phyloP scores from a whole-genome alignment of 2,888 invertebrate species.

The Apoda limacodes region DNA sequence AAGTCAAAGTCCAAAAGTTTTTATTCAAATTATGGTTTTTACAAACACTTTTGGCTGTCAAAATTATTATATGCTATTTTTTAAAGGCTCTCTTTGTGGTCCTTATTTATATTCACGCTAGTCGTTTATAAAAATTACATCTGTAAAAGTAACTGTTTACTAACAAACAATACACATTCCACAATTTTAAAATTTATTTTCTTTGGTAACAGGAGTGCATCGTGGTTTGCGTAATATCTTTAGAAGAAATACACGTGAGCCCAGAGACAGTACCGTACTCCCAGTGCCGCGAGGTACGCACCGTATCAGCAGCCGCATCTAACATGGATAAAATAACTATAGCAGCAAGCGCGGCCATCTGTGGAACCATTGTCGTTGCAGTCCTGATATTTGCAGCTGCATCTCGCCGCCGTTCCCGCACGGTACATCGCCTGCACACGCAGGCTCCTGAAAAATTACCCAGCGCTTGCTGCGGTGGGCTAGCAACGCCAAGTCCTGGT shows the following conservation, averaged over 20 bases:
- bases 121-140: too few relatives aligned
- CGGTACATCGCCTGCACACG: slow-evolving; percentile 79
- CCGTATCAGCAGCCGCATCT: slow-evolving; percentile 83
- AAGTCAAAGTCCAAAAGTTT: too few relatives aligned
- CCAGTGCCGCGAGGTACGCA: slow-evolving; percentile 91
- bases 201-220: slow-evolving; percentile 82
- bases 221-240: slow-evolving; percentile 91
- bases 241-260: slow-evolving; percentile 89
- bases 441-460: slow-evolving; percentile 79
- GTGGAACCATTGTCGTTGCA: slow-evolving; percentile 90
- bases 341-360: slow-evolving; percentile 92
- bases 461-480: slow-evolving; percentile 80
- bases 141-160: too few relatives aligned
- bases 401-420: slow-evolving; percentile 81
- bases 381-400: slow-evolving; percentile 92
- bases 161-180: too few relatives aligned
- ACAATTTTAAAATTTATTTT: too few relatives aligned
- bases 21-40: too few relatives aligned
- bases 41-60: too few relatives aligned
- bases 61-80: too few relatives aligned
- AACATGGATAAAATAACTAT: slow-evolving; percentile 97
- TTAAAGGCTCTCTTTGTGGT: too few relatives aligned
- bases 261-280: slow-evolving; percentile 87
- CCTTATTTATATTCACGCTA: too few relatives aligned
- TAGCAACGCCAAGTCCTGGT: slow-evolving; percentile 81